These are phyloP conservation scores for Enchytraeus crypticus DNA, from an alignment of 2,888 invertebrate genomes.

Conservation along the genomic window DNA sequence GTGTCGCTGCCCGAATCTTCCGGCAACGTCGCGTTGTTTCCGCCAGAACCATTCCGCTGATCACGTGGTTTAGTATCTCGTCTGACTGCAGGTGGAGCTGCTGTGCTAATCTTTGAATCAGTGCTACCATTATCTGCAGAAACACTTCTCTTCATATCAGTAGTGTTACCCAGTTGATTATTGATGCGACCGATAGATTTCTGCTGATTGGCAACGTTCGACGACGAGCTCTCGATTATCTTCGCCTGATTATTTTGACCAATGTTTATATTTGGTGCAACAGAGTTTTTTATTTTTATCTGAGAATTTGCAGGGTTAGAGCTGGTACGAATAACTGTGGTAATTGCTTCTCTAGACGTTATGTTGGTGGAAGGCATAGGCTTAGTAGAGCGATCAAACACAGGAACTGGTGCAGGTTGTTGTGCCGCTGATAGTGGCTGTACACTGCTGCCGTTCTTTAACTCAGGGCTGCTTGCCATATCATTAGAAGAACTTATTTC, in stretches of 20 bases:
- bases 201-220: background rate
- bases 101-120: background rate
- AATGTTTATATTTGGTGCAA: too few species aligned
- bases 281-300: too few species aligned
- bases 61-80: background rate
- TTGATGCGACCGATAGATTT: too few species aligned
- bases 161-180: background rate
- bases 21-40: background rate
- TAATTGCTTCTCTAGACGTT: too few species aligned
- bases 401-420: background rate
- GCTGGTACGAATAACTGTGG: too few species aligned
- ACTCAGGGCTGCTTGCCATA: background rate
- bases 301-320: background rate
- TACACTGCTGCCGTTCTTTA: background rate
- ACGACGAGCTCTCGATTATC: background rate
- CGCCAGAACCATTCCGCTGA: too few species aligned
- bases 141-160: background rate
- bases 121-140: background rate
- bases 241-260: background rate
- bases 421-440: background rate
- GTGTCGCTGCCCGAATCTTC: conserved; percentile 48
- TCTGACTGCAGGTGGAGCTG: background rate
- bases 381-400: background rate
- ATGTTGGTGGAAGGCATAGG: background rate
- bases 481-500: background rate